Evolutionary conservation across 2,797 vertebrate genomes (phyloP).

Genomic region (Anisognathus igniventris): DNA sequence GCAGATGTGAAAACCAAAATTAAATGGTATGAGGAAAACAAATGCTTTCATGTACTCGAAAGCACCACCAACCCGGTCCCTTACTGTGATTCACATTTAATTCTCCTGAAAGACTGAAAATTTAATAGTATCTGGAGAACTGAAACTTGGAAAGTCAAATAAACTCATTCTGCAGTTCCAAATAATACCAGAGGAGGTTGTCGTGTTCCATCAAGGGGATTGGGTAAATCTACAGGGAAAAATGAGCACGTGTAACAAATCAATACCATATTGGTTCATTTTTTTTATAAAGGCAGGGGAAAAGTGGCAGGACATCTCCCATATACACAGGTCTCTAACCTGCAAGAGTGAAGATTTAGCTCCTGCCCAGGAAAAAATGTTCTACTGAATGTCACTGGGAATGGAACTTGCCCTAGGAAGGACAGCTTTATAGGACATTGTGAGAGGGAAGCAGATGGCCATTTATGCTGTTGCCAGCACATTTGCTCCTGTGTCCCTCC

Average conservation of each 20-base stretch:
- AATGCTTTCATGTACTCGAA: not conserved
- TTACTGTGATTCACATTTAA: not conserved
- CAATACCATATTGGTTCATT: not conserved
- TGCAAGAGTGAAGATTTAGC: not conserved
- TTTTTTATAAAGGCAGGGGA: not conserved
- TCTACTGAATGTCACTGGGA: not conserved
- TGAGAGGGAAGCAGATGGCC: not conserved
- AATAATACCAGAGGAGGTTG: not conserved
- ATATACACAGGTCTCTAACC: not conserved
- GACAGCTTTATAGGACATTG: not conserved
- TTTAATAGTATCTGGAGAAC: not conserved
- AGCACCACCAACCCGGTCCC: not conserved
- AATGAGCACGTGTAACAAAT: not conserved
- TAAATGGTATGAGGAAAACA: not conserved
- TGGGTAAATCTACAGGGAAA: not conserved
- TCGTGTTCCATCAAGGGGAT: not conserved
- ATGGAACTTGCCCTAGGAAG: not conserved
- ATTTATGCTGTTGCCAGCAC: not conserved
- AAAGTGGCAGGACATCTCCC: not conserved
- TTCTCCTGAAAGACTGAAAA: not conserved
- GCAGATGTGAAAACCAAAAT: not conserved
- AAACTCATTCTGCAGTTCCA: not conserved
- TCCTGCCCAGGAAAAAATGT: not conserved
- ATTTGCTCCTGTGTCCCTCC: not conserved
- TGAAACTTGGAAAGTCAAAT: not conserved